phyloP scores from a whole-genome alignment of 92 coral and sea anemone genomes.

The Pocillopora grandis region DNA sequence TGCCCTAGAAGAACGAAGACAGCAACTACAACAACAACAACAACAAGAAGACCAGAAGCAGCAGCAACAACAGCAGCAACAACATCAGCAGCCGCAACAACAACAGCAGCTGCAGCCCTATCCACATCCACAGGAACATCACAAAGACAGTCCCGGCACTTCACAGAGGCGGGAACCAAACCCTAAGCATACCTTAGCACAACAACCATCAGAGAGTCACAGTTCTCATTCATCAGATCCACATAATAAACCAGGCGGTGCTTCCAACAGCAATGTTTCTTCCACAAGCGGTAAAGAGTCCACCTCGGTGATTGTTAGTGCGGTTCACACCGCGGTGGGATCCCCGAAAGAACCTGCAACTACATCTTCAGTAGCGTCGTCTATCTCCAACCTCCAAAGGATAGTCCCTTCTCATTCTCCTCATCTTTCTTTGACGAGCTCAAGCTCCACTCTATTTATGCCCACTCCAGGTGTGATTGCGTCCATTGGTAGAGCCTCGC shows the following conservation, averaged over 20 bases:
- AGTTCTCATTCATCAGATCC: conserved; percentile 6
- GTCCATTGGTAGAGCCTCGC: conserved; percentile 34
- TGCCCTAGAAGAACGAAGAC: too few relatives aligned
- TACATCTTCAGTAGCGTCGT: not conserved
- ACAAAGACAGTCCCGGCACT: conserved; percentile 4
- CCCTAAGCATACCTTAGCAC: conserved; percentile 3
- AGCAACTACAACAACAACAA: too few relatives aligned
- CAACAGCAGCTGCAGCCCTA: conserved; percentile 15
- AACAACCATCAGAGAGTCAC: conserved; percentile 15
- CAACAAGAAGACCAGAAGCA: not conserved
- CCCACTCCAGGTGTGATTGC: conserved; percentile 51
- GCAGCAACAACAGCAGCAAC: conserved; percentile 33
- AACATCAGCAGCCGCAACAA: conserved; percentile 18
- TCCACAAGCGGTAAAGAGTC: conserved; percentile 4
- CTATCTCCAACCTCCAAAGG: conserved; percentile 20
- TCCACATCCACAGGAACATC: conserved; percentile 5
- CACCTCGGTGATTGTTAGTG: conserved; percentile 3
- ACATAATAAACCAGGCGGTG: not conserved
- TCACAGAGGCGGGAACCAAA: conserved; percentile 10
- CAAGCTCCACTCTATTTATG: conserved; percentile 42
- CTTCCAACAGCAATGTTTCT: not conserved
- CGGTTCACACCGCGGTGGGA: not conserved
- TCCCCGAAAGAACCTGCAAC: not conserved
- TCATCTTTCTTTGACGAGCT: conserved; percentile 16
- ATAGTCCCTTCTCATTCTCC: conserved; percentile 32